Evolutionary conservation across 2,113 vertebrate genomes (phyloP), one percentile per base, ranked within the genome.

Genomic region (Kryptolebias marmoratus): DNA sequence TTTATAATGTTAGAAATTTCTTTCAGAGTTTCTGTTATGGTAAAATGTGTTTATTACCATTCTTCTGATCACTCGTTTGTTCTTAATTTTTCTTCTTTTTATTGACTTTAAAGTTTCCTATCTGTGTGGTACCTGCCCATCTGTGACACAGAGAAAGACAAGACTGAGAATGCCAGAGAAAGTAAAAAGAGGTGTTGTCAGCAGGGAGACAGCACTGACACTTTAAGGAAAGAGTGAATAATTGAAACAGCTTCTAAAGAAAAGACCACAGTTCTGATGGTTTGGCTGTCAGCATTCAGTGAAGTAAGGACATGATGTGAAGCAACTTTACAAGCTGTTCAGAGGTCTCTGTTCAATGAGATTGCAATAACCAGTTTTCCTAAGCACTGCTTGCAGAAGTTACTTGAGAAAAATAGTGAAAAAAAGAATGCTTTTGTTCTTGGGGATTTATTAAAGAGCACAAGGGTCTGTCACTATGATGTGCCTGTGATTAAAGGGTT

Each of bases 211-310:
- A 69, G 31, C 14, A 9, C 44, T 63, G 75, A 72, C 79, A 73
- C 68, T 83, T 44, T 15, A 73, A 78, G 86, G 68, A 66, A 85
- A 79, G 73, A 75, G 75, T 88, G 77, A 91, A 90, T 91, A 87
- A 91, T 90, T 90, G 79, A 90, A 84, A 84, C 61, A 67, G 78
- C n/a, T 71, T 81, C 78, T 56, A 65, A 82, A 77, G 81, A 65
- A 79, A 88, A 81, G 66, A 69, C 73, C 64, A 61, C 67, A 45
- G 60, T 73, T 68, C 64, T 86, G 86, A 87, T 73, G 77, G 62
- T 60, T 75, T 61, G 59, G 74, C 66, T 89, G 80, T 83, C 87
- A 77, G 72, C 64, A 78, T 71, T 71, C 63, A 82, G 78, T 76
- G 65, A 73, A 83, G 82, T 63, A 64, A 30, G 71, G 70, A 88